Evolutionary conservation across 1,140 invertebrate species (phyloP).

Genomic region (Cydia amplana): DNA sequence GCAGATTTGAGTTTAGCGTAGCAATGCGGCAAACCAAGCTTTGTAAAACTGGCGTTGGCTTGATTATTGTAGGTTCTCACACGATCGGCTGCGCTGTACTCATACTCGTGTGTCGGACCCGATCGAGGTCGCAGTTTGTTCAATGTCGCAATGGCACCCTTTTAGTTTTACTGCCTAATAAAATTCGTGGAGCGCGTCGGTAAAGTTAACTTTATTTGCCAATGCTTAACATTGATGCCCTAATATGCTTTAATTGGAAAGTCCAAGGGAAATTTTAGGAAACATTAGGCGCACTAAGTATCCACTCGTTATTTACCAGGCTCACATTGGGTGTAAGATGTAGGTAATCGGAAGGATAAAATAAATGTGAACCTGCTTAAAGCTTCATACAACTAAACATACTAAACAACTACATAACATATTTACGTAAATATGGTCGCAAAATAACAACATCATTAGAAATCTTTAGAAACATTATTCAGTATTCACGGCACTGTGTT

Average conservation of each 20-base stretch:
- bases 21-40: conserved; percentile 6
- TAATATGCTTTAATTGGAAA: conserved; percentile 35
- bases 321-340: too few relatives aligned
- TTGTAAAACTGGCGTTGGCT: not conserved
- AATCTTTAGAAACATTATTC: too few relatives aligned
- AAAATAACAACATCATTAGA: too few relatives aligned
- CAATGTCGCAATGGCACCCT: conserved; percentile 69
- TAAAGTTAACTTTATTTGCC: conserved; percentile 56
- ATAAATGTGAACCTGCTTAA: too few relatives aligned
- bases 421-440: too few relatives aligned
- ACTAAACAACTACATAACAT: too few relatives aligned
- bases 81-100: conserved; percentile 37
- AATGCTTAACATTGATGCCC: conserved; percentile 38
- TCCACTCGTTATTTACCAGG: not conserved
- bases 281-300: too few relatives aligned
- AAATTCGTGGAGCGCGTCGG: conserved; percentile 55
- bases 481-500: too few relatives aligned
- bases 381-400: too few relatives aligned
- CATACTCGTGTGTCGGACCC: conserved; percentile 43
- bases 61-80: conserved; percentile 39
- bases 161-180: conserved; percentile 71
- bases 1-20: not conserved
- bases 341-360: too few relatives aligned
- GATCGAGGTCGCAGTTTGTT: conserved; percentile 55
- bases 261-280: not conserved